Evolutionary conservation across 1,140 invertebrate species (phyloP), one percentile per base, ranked within the genome.

Genomic region (Halotydeus destructor): DNA sequence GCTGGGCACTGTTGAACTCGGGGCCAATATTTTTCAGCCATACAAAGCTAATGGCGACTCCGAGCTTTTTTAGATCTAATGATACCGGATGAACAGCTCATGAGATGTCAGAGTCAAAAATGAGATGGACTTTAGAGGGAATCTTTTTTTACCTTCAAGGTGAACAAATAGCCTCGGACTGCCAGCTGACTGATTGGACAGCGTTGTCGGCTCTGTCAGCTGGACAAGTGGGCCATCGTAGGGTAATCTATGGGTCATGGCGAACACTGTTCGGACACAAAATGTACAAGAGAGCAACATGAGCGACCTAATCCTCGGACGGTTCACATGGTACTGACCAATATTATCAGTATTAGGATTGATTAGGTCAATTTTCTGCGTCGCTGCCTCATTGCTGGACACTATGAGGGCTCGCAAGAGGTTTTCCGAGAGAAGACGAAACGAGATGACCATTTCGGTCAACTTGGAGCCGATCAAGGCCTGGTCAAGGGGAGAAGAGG

Each of bases 321-420:
- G 22, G 33, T 18, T 25, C 21, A 45, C 14, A 16, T 24, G 38
- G 8, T 39, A 43, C 30, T 38, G 19, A 46, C 45, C 22, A 16
- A 41, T 41, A 23, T 41, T 41, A 2, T 34, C 33, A 5, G 39
- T 21, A 8, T n/a, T 31, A 8, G 39, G 27, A 41, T 30, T 32
- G 26, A 41, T 33, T n/a, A 31, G 23, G 31, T 30, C 33, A 9
- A 46, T 34, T 19, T n/a, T 6, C 12, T 32, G 4, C n/a, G 42
- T 41, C 5, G 45, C 34, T 23, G 31, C 45, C 28, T 46, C 39
- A 12, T 46, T 28, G 22, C 38, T 38, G 6, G 27, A 33, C 2
- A 46, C 25, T n/a, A 47, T 47, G 1, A 47, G 25, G 8, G 45
- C 33, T 26, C 45, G 22, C 12, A 47, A 27, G 24, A 44, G 2